Evolutionary conservation across 1,140 invertebrate genomes (phyloP), one percentile per base, ranked within the genome.

Genomic region (Drosophila rhopaloa): DNA sequence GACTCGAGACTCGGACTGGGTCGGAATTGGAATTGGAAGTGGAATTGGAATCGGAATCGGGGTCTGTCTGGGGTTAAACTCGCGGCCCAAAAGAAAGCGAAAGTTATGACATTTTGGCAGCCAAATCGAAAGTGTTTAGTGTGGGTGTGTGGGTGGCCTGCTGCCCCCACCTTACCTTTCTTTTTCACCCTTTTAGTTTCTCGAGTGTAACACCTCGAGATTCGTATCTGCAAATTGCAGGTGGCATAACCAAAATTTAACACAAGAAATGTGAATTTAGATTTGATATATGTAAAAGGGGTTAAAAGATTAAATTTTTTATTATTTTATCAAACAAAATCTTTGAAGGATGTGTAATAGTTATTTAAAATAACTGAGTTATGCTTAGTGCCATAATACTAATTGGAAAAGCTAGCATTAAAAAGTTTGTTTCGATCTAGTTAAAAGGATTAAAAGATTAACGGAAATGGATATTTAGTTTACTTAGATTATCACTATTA

Each of bases 21-120:
- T 76, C 68, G 68, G 32, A 61, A 35, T 29, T 9, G 55, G 57
- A 48, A 19, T 1, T 19, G 19, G 16, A 16, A 43, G 57, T 35
- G 70, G 19, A 24, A 73, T 72, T 14, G 35, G 13, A 29, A 11
- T 54, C 35, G 43, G 27, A 32, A 50, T 32, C n/a, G 16, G 32
- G 56, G 54, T 51, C 48, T 27, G 27, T 53, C 48, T 74, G 71
- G 67, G 67, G 63, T 70, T 70, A 55, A 47, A 16, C 48, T 63
- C 53, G 72, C 41, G 72, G 57, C 60, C 35, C 37, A 37, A 37
- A 61, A 50, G 83, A 85, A 85, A 88, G 79, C 82, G 82, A 85
- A 85, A 85, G 82, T 88, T 88, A 88, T 79, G 82, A 76, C 82
- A 88, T 72, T 82, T 79, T 79, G 82, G 83, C 79, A 76, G 62